Conservation (phyloP, 2,888 invertebrate genomes). For the Baccha elongata region DNA sequence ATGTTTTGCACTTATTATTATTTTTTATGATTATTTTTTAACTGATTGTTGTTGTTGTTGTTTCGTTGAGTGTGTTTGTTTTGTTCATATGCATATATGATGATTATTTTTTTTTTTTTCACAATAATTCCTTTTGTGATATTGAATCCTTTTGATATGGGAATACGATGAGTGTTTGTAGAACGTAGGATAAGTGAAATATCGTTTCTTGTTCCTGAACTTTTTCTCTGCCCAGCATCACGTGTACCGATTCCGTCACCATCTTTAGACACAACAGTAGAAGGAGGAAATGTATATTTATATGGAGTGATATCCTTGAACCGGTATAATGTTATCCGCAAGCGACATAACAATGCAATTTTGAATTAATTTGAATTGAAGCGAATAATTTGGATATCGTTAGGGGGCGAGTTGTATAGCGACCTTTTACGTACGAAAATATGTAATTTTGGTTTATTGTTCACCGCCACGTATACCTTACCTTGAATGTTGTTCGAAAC, state of each 20-base stretch:
- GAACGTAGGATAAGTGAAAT: slow-evolving; percentile 50
- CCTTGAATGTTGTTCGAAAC: slow-evolving; percentile 33
- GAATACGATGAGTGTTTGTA: slow-evolving; percentile 38
- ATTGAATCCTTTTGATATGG: slow-evolving; percentile 69
- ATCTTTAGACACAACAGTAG: neutral
- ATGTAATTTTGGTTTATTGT: slow-evolving; percentile 72
- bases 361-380: slow-evolving; percentile 74
- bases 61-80: slow-evolving; percentile 65
- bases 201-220: neutral
- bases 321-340: slow-evolving; percentile 65
- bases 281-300: slow-evolving; percentile 10
- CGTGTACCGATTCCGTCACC: slow-evolving; percentile 37
- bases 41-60: slow-evolving; percentile 43
- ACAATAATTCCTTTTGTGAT: slow-evolving; percentile 67
- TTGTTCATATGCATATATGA: slow-evolving; percentile 49
- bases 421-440: neutral
- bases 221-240: neutral
- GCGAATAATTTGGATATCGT: slow-evolving; percentile 73
- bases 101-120: slow-evolving; percentile 55
- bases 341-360: slow-evolving; percentile 71
- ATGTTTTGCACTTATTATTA: slow-evolving; percentile 59
- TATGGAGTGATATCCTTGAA: slow-evolving; percentile 67
- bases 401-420: slow-evolving; percentile 12
- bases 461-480: slow-evolving; percentile 26
- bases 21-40: slow-evolving; percentile 66